Evolutionary conservation across 1,140 invertebrate genomes (phyloP).

Genomic region (Zaprionus davidi): DNA sequence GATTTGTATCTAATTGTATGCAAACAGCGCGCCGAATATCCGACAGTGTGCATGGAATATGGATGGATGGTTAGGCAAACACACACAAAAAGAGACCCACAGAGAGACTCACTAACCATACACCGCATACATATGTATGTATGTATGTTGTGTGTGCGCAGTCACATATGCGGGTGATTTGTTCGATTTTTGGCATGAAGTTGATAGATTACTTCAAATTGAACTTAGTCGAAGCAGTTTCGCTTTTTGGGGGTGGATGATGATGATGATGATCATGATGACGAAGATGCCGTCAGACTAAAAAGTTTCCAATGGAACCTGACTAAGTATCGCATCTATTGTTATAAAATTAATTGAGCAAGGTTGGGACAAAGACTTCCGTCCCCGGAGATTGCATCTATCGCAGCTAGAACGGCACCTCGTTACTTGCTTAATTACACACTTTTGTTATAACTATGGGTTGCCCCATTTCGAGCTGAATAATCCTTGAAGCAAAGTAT

Average conservation of each 20-base stretch:
- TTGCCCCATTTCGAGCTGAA: neutral
- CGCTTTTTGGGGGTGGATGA: conserved; percentile 4
- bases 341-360: neutral
- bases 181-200: conserved; percentile 74
- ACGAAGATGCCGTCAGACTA: neutral
- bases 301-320: neutral
- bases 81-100: conserved; percentile 7
- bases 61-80: conserved; percentile 20
- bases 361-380: neutral
- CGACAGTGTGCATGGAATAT: conserved; percentile 33
- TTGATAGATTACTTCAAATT: conserved; percentile 71
- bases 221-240: too few relatives aligned
- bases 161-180: conserved; percentile 71
- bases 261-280: conserved; percentile 14
- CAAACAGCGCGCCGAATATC: conserved; percentile 56
- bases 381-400: neutral
- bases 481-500: neutral
- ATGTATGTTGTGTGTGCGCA: neutral
- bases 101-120: neutral
- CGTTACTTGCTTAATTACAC: conserved; percentile 2
- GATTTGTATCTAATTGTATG: conserved; percentile 83
- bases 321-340: neutral
- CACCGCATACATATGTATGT: neutral
- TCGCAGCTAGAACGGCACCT: neutral
- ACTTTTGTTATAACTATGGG: neutral